phyloP scores from a whole-genome alignment of 2,888 invertebrate species.

The Celastrina argiolus region DNA sequence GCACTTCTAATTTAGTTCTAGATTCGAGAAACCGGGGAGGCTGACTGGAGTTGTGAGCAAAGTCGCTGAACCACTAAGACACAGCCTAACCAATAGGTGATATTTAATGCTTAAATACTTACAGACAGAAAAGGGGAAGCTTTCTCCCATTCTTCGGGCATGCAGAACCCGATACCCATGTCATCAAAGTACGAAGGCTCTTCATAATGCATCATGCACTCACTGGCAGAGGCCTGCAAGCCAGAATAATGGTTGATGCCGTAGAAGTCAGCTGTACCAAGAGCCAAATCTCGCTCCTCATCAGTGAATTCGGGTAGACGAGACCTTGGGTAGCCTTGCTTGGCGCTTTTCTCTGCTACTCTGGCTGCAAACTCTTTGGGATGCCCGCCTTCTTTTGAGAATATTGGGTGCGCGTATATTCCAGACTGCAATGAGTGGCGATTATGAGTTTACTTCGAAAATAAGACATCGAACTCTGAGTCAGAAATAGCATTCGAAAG shows the following conservation, averaged over 20 bases:
- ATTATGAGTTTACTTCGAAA: no score
- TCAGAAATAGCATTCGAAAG: no score
- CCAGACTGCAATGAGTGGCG: no score
- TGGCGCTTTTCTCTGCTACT: slow-evolving; percentile 54
- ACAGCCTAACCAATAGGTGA: no score
- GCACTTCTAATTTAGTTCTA: no score
- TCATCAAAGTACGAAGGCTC: slow-evolving; percentile 47
- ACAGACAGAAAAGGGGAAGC: slow-evolving; percentile 50
- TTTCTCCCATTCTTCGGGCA: slow-evolving; percentile 44
- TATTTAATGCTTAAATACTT: slow-evolving; percentile 30
- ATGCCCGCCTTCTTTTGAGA: slow-evolving; percentile 69
- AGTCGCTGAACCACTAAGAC: no score
- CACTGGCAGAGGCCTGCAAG: slow-evolving; percentile 41
- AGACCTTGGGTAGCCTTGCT: slow-evolving; percentile 44
- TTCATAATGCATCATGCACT: slow-evolving; percentile 34
- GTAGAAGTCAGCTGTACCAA: slow-evolving; percentile 56
- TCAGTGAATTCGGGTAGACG: slow-evolving; percentile 45
- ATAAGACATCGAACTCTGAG: no score
- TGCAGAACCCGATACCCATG: slow-evolving; percentile 35
- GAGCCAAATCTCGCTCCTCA: slow-evolving; percentile 44
- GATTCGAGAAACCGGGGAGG: no score
- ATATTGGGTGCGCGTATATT: slow-evolving; percentile 69
- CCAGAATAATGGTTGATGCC: slow-evolving; percentile 84
- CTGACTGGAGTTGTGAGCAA: no score
- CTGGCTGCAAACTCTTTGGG: slow-evolving; percentile 62